These are phyloP conservation scores for Propithecus deckenii DNA, from an alignment of 2,797 vertebrate species.

Conservation along the genomic window DNA sequence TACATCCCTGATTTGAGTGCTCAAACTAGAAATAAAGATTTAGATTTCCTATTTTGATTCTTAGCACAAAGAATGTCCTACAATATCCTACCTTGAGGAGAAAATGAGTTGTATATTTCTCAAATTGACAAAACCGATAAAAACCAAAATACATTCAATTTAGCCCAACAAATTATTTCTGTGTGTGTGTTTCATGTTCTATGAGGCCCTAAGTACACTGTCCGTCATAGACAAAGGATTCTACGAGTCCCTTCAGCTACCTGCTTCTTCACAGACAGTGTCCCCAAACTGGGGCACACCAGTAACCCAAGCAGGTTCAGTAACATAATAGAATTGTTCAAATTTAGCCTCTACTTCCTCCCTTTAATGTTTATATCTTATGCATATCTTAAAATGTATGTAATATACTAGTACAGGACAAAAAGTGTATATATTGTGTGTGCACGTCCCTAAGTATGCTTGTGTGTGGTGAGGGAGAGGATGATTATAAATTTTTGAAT, in stretches of 20 bases:
- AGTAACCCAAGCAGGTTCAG: not conserved
- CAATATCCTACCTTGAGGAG: not conserved
- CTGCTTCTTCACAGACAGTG: too few relatives aligned
- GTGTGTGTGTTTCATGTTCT: fast-evolving
- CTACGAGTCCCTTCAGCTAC: not conserved
- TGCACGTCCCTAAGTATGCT: not conserved
- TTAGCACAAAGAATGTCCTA: not conserved
- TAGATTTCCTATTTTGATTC: not conserved
- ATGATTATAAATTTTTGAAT: not conserved
- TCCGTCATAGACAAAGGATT: fast-evolving
- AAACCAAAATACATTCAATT: not conserved
- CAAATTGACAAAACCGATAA: not conserved
- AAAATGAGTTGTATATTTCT: not conserved
- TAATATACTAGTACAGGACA: not conserved
- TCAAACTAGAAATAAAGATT: not conserved
- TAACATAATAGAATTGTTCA: not conserved
- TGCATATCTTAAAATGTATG: not conserved
- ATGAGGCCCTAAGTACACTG: fast-evolving
- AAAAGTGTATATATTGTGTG: fast-evolving
- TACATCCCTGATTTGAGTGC: not conserved
- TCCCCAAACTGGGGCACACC: not conserved
- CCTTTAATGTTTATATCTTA: not conserved
- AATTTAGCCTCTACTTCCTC: not conserved
- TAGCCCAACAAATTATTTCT: too few relatives aligned
- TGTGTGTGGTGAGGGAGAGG: not conserved